These are phyloP conservation scores for Troilus luridus DNA, from an alignment of 2,888 invertebrate genomes.

Conservation along the genomic window DNA sequence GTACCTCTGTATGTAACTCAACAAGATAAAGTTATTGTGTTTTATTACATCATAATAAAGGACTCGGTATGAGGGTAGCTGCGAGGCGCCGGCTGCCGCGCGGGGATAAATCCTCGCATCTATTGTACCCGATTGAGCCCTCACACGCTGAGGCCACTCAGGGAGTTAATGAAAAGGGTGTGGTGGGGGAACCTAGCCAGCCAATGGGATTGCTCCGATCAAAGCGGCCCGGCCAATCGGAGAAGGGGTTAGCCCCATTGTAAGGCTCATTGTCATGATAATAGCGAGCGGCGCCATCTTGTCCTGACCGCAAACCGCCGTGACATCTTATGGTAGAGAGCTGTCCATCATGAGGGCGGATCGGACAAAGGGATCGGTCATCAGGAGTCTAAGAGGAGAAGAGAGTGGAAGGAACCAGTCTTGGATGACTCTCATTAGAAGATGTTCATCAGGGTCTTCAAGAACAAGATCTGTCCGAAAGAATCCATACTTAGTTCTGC, in stretches of 20 bases:
- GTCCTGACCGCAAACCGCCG: constrained; percentile 30
- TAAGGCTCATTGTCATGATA: constrained; percentile 48
- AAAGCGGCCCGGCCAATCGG: constrained; percentile 25
- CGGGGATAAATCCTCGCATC: neutral
- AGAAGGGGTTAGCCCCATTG: constrained; percentile 43
- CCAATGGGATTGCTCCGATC: neutral
- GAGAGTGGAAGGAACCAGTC: neutral
- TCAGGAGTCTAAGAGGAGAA: neutral
- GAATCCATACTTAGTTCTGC: neutral
- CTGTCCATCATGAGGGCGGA: constrained; percentile 5
- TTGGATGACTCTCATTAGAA: neutral
- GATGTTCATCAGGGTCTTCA: neutral
- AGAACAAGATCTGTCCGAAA: neutral
- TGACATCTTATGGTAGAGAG: constrained; percentile 6
- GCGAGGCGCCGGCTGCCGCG: neutral
- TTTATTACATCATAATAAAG: neutral
- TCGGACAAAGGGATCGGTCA: neutral
- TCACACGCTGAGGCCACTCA: constrained; percentile 38
- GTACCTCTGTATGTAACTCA: neutral
- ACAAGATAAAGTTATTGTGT: neutral
- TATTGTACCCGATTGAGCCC: constrained; percentile 38
- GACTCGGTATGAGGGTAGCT: neutral
- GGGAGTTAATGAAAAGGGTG: constrained; percentile 30
- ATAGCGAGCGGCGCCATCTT: constrained; percentile 43
- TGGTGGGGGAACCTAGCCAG: neutral